phyloP scores from a whole-genome alignment of 2,113 vertebrate species.

The Cnemophilus loriae region DNA sequence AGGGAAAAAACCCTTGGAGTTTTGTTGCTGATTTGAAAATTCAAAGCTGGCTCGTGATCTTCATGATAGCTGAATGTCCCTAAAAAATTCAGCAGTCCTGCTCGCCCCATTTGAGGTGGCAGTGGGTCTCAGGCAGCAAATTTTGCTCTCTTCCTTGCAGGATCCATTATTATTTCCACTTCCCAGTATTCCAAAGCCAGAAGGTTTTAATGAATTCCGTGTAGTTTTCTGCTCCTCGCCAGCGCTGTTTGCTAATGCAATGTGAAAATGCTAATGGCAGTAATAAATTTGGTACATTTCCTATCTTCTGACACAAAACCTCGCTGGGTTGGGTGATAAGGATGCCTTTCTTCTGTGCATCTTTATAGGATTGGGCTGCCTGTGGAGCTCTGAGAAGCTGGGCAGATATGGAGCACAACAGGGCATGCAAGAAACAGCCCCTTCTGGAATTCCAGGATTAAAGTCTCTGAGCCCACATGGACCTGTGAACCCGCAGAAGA shows the following conservation, averaged over 20 bases:
- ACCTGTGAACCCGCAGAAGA: neutral
- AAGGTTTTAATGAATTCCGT: neutral
- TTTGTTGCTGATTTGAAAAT: neutral
- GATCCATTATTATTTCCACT: neutral
- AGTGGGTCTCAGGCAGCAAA: neutral
- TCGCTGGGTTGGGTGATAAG: neutral
- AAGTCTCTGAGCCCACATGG: neutral
- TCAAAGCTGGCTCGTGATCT: neutral
- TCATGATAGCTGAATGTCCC: neutral
- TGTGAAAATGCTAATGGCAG: conserved; percentile 25
- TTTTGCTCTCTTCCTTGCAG: neutral
- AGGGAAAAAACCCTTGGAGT: neutral
- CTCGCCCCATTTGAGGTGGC: neutral
- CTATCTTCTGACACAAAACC: conserved; percentile 10
- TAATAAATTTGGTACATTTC: neutral
- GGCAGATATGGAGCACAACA: neutral
- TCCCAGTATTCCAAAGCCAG: neutral
- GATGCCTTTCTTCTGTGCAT: neutral
- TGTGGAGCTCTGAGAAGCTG: neutral
- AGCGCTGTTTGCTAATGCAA: neutral
- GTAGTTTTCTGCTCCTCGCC: neutral
- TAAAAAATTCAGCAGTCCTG: neutral
- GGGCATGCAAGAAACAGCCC: neutral
- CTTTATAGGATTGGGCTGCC: neutral
- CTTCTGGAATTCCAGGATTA: neutral